Evolutionary conservation across 2,113 vertebrate species (phyloP).

Genomic region (Lepus timidus): DNA sequence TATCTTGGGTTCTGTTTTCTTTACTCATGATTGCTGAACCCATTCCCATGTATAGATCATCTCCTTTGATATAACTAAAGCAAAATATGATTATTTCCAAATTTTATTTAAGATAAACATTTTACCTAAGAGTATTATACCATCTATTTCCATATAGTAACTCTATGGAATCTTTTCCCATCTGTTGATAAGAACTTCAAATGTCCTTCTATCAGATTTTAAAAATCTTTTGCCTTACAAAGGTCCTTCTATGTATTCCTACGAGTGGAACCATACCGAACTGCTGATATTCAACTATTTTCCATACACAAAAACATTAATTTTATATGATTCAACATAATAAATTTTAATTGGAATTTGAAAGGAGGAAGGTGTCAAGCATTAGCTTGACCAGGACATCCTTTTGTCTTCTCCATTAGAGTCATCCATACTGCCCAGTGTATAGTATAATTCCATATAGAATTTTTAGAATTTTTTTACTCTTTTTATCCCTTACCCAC

Average conservation of each 20-base stretch:
- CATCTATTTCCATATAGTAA: conserved; percentile 26
- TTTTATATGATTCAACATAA: conserved; percentile 22
- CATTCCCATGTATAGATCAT: not conserved
- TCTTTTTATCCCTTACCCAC: not conserved
- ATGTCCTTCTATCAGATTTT: no score
- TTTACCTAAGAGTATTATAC: not conserved
- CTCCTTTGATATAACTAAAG: not conserved
- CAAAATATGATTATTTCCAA: not conserved
- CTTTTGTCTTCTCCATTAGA: not conserved
- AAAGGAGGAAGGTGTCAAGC: not conserved
- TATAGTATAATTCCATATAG: not conserved
- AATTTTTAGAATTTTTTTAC: not conserved
- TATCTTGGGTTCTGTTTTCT: conserved; percentile 28
- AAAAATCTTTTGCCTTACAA: not conserved
- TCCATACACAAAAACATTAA: conserved; percentile 6
- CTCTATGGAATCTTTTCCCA: not conserved
- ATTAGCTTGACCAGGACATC: not conserved
- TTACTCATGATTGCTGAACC: not conserved
- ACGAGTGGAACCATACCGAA: not conserved
- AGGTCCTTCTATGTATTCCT: not conserved
- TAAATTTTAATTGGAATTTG: not conserved
- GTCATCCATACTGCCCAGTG: not conserved
- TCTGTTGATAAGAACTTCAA: not conserved
- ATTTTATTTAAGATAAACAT: no score
- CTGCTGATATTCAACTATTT: not conserved